A percentile compares a stretch with the other conserved stretches of the same genome.
Evolutionary conservation across 2,888 invertebrate genomes (phyloP).

Genomic region (Rhodophaea formosa): DNA sequence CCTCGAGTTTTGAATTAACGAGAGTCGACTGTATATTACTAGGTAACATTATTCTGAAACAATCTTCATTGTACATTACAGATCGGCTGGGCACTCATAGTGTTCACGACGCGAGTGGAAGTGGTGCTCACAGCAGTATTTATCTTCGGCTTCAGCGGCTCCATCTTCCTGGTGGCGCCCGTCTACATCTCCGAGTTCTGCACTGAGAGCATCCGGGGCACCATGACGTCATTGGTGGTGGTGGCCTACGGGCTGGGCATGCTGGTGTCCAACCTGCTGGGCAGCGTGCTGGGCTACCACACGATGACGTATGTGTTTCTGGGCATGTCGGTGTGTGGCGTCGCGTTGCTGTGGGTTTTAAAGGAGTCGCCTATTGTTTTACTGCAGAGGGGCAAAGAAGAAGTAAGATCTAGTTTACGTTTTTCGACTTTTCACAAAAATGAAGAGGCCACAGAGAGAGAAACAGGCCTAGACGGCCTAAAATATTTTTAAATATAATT

Average conservation of each 20-base stretch:
- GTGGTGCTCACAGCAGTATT: constrained; percentile 48
- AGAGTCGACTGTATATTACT: too few relatives aligned
- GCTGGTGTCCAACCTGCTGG: constrained; percentile 56
- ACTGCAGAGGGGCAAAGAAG: constrained; percentile 53
- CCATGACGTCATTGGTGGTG: constrained; percentile 51
- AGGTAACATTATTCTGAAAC: too few relatives aligned
- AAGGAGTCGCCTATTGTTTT: constrained; percentile 58
- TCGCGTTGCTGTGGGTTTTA: constrained; percentile 37
- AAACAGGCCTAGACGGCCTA: too few relatives aligned
- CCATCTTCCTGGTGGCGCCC: constrained; percentile 44
- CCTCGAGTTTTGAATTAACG: too few relatives aligned
- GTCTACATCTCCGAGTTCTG: constrained; percentile 60
- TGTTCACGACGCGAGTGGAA: constrained; percentile 44
- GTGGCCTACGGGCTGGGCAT: constrained; percentile 54
- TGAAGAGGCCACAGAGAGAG: too few relatives aligned
- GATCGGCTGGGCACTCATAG: constrained; percentile 55
- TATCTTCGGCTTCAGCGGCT: constrained; percentile 51
- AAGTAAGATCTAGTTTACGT: constrained; percentile 37
- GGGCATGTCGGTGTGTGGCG: constrained; percentile 36
- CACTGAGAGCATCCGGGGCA: constrained; percentile 59
- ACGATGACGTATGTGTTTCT: constrained; percentile 50
- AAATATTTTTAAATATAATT: too few relatives aligned
- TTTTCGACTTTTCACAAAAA: too few relatives aligned
- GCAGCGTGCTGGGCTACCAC: constrained; percentile 51
- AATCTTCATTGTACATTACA: constrained; percentile 31